These are phyloP conservation scores for Aphidoletes aphidimyza DNA, from an alignment of 2,888 invertebrate genomes.

Conservation along the genomic window DNA sequence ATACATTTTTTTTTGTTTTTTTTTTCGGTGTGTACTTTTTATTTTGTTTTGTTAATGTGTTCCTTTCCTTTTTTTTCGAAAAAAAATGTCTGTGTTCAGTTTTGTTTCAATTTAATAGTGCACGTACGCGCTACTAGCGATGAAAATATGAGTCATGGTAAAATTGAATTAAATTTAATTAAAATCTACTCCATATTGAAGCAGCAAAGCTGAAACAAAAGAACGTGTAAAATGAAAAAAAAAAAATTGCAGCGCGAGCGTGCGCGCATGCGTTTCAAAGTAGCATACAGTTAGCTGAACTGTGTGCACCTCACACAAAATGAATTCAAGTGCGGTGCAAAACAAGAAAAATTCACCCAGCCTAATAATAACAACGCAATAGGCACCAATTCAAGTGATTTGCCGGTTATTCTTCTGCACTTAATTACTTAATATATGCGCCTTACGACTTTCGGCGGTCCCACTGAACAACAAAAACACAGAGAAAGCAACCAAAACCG, in stretches of 20 bases:
- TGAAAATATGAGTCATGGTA: constrained; percentile 21
- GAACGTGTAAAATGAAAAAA: not conserved
- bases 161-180: constrained; percentile 37
- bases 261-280: constrained; percentile 37
- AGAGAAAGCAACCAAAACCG: not conserved
- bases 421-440: constrained; percentile 33
- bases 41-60: not conserved
- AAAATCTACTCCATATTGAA: constrained; percentile 18
- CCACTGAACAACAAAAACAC: too few species aligned
- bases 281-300: constrained; percentile 38
- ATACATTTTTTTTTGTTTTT: not conserved
- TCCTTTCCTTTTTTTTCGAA: constrained; percentile 14
- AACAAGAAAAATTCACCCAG: not conserved
- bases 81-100: too few species aligned
- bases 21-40: not conserved
- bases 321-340: not conserved
- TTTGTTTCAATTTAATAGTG: not conserved
- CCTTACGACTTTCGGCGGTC: too few species aligned
- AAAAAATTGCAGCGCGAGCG: too few species aligned
- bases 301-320: not conserved
- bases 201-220: not conserved
- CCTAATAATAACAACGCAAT: constrained; percentile 24
- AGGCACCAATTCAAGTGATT: constrained; percentile 19
- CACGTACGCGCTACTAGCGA: constrained; percentile 4
- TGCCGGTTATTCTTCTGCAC: constrained; percentile 38